These are phyloP conservation scores for Opisthograptis luteolata DNA, from an alignment of 2,888 invertebrate species.

Conservation along the genomic window DNA sequence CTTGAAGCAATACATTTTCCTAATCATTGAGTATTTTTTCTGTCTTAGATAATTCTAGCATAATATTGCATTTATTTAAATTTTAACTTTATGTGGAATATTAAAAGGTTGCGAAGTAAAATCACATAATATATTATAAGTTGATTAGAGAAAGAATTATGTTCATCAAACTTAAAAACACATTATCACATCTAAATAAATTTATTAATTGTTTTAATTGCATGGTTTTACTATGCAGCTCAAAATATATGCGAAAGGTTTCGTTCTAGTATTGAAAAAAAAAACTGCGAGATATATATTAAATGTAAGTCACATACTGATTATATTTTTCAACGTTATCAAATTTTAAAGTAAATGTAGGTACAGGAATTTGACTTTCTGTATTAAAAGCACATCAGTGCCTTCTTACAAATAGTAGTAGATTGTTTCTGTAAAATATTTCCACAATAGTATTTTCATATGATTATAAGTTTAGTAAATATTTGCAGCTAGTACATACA, in stretches of 20 bases:
- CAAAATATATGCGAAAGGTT: not conserved
- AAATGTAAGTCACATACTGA: not conserved
- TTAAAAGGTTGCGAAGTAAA: not conserved
- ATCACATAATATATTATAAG: too few species aligned
- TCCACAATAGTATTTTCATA: constrained; percentile 26
- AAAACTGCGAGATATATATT: constrained; percentile 1
- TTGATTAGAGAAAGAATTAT: not conserved
- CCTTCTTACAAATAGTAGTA: constrained; percentile 45
- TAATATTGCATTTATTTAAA: constrained; percentile 57
- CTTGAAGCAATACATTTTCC: constrained; percentile 52
- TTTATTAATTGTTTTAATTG: not conserved
- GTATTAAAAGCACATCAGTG: constrained; percentile 48
- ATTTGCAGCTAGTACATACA: constrained; percentile 6
- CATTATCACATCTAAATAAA: too few species aligned
- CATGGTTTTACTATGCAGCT: not conserved
- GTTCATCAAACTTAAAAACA: too few species aligned
- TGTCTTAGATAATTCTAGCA: constrained; percentile 60
- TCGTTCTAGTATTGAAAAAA: not conserved
- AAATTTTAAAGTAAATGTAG: constrained; percentile 10
- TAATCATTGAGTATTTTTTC: constrained; percentile 57
- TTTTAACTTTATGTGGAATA: constrained; percentile 25
- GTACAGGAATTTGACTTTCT: constrained; percentile 14
- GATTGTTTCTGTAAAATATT: constrained; percentile 28
- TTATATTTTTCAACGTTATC: constrained; percentile 14
- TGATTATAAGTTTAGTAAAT: constrained; percentile 19